phyloP scores from a whole-genome alignment of 1,140 invertebrate species.

The Brachionus asplanchnoidis region DNA sequence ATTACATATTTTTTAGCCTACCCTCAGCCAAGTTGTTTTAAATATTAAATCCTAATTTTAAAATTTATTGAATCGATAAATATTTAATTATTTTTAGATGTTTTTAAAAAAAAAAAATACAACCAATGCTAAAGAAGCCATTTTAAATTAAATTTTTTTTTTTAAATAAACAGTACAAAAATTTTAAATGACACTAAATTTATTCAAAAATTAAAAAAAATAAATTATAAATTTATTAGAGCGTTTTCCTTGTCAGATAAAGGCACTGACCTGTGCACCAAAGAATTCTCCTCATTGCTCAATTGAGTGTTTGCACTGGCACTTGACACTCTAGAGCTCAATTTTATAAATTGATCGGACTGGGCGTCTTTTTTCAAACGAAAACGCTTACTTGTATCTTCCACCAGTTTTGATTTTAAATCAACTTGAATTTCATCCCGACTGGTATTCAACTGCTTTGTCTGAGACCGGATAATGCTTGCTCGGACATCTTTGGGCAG shows the following conservation, averaged over 20 bases:
- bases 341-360: neutral
- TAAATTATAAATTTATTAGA: neutral
- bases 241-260: neutral
- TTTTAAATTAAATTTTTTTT: neutral
- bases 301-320: neutral
- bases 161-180: neutral
- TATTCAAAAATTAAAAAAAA: neutral
- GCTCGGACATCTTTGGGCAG: neutral
- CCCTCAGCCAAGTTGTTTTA: neutral
- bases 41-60: neutral
- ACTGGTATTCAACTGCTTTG: neutral
- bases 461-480: neutral
- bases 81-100: neutral
- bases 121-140: neutral
- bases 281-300: neutral
- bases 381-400: neutral
- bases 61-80: slow-evolving; percentile 10
- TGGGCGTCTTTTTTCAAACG: neutral
- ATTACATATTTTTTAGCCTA: neutral
- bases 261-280: neutral
- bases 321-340: neutral
- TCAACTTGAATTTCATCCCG: neutral
- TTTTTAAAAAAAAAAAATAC: neutral
- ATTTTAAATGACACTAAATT: neutral
- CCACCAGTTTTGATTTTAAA: neutral